Conservation (phyloP, 2,797 vertebrate species). For the Bovichtus diacanthus region DNA sequence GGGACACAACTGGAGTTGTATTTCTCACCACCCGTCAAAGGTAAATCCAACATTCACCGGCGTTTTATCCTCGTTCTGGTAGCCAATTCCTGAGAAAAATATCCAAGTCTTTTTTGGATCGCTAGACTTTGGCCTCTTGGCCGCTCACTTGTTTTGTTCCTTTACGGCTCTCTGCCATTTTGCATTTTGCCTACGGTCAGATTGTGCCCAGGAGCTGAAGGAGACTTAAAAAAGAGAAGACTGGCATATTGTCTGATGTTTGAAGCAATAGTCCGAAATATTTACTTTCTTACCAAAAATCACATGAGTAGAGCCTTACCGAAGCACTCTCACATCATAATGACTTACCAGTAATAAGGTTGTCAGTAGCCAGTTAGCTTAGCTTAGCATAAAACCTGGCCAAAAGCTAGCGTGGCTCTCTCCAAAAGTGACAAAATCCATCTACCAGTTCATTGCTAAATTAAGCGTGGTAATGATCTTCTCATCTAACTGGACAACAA, state of each 20-base stretch:
- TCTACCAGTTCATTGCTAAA: too few species aligned
- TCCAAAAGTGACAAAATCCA: not conserved
- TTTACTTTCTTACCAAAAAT: not conserved
- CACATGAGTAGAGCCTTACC: not conserved
- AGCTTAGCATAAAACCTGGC: not conserved
- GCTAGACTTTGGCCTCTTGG: conserved; percentile 2
- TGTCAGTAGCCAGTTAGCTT: not conserved
- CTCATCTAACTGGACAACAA: not conserved
- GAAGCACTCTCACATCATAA: not conserved
- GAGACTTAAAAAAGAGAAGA: not conserved
- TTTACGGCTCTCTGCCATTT: conserved; percentile 10
- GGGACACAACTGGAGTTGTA: conserved; percentile 8
- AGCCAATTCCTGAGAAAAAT: conserved; percentile 23
- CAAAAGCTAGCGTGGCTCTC: not conserved
- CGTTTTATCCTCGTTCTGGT: not conserved
- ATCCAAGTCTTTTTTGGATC: conserved; percentile 24
- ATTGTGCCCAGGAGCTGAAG: not conserved
- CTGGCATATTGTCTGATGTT: not conserved
- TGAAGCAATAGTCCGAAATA: not conserved
- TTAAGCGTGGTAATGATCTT: not conserved
- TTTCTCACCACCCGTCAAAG: conserved; percentile 40
- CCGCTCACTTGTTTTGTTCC: conserved; percentile 7
- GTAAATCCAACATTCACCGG: conserved; percentile 32
- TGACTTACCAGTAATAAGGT: too few species aligned
- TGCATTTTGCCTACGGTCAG: not conserved